These are phyloP conservation scores for Leptarthrus brevirostris DNA, from an alignment of 2,888 invertebrate species.

Conservation along the genomic window DNA sequence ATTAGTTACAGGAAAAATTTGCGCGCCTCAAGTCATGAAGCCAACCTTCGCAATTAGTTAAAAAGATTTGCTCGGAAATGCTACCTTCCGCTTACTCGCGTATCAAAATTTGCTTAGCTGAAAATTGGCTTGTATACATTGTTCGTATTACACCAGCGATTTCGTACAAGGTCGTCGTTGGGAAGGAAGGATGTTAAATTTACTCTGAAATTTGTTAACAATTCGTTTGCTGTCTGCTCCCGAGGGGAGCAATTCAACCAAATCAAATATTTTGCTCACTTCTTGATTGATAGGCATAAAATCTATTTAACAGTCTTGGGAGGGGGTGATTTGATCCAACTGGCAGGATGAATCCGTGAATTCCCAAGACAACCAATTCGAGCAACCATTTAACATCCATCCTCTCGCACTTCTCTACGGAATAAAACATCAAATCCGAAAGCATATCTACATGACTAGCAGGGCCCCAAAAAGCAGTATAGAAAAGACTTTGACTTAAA, in stretches of 20 bases:
- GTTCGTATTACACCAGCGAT: no score
- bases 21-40: no score
- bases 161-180: no score
- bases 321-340: conserved; percentile 1
- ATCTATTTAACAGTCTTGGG: conserved; percentile 32
- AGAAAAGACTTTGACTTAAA: conserved; percentile 10
- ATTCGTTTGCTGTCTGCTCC: neutral
- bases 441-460: no score
- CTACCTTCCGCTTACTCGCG: no score
- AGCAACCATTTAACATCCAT: neutral
- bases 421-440: conserved; percentile 34
- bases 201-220: neutral
- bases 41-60: no score
- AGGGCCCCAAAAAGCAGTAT: neutral
- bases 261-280: conserved; percentile 46
- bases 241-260: conserved; percentile 10
- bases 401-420: no score
- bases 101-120: no score
- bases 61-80: no score
- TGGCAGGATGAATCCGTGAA: neutral
- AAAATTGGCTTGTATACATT: no score
- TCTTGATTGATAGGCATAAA: conserved; percentile 47
- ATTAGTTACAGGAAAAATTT: neutral
- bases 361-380: no score
- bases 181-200: neutral